A percentile compares a stretch with the other conserved stretches of the same genome.
These are phyloP conservation scores for Coregonus ussuriensis DNA, from an alignment of 2,797 vertebrate species.

Conservation along the genomic window DNA sequence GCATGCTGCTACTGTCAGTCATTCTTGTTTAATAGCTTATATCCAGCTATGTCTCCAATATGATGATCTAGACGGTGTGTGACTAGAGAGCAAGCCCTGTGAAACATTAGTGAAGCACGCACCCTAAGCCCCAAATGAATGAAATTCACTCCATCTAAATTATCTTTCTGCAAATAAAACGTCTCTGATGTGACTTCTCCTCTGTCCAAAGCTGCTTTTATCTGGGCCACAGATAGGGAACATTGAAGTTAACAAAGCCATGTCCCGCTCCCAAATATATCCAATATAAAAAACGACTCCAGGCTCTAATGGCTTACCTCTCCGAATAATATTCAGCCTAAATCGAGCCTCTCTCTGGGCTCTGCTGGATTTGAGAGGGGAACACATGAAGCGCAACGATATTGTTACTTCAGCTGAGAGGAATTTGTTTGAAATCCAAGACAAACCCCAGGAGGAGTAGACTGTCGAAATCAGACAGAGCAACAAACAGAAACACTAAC, in stretches of 20 bases:
- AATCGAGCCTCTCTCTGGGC: slow-evolving; percentile 44
- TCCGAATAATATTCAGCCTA: slow-evolving; percentile 39
- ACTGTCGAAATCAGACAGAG: slow-evolving; percentile 19
- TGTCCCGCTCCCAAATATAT: slow-evolving; percentile 36
- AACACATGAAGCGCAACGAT: slow-evolving; percentile 56
- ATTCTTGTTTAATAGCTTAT: not conserved
- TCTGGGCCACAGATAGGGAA: slow-evolving; percentile 43
- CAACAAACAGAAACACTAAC: slow-evolving; percentile 40
- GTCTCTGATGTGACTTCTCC: slow-evolving; percentile 35
- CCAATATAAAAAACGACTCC: slow-evolving; percentile 37
- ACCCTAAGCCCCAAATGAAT: slow-evolving; percentile 37
- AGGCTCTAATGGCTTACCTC: slow-evolving; percentile 34
- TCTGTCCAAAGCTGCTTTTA: slow-evolving; percentile 33
- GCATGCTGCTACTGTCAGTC: not conserved
- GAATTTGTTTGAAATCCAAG: slow-evolving; percentile 62
- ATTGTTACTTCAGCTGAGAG: slow-evolving; percentile 59
- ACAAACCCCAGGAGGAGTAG: slow-evolving; percentile 40
- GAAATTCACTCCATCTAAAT: slow-evolving; percentile 30
- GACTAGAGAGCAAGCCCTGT: slow-evolving; percentile 32
- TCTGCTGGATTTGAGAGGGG: slow-evolving; percentile 33
- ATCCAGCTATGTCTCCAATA: not conserved
- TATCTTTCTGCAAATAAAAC: slow-evolving; percentile 56
- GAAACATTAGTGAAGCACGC: slow-evolving; percentile 55
- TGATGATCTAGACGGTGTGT: not conserved
- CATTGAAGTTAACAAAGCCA: slow-evolving; percentile 28